phyloP scores from a whole-genome alignment of 35 echinoderm and acorn worm genomes.

The Amphiura filiformis region DNA sequence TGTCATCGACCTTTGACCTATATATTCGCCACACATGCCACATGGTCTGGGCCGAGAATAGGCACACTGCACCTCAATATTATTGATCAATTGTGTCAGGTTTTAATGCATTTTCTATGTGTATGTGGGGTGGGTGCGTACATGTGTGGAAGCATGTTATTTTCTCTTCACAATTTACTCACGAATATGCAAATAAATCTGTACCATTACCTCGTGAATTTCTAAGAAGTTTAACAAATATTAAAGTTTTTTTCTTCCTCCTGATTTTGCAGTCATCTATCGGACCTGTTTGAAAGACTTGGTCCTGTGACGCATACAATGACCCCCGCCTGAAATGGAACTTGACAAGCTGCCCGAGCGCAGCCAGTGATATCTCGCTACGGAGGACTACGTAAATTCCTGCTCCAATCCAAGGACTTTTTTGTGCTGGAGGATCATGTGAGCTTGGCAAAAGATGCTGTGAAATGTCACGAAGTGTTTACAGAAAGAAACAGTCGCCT shows the following conservation, averaged over 20 bases:
- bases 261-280: constrained; percentile 60
- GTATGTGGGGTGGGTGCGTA: too few relatives aligned
- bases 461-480: constrained; percentile 62
- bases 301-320: constrained; percentile 42
- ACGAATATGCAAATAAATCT: too few relatives aligned
- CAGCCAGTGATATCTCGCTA: constrained; percentile 38
- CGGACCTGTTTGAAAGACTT: constrained; percentile 62
- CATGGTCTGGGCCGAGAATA: too few relatives aligned
- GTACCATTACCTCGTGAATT: too few relatives aligned
- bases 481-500: neutral
- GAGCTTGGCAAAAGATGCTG: constrained; percentile 38
- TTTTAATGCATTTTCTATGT: too few relatives aligned
- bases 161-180: too few relatives aligned
- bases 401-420: constrained; percentile 47
- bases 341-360: constrained; percentile 46
- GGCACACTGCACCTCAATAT: too few relatives aligned
- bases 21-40: too few relatives aligned
- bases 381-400: constrained; percentile 66
- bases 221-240: too few relatives aligned
- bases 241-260: neutral
- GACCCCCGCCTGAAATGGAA: constrained; percentile 41
- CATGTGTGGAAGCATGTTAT: too few relatives aligned
- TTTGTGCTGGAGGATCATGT: constrained; percentile 66
- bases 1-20: too few relatives aligned
- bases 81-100: too few relatives aligned